Conservation (phyloP, 2,113 vertebrate species). For the Euleptes europaea region DNA sequence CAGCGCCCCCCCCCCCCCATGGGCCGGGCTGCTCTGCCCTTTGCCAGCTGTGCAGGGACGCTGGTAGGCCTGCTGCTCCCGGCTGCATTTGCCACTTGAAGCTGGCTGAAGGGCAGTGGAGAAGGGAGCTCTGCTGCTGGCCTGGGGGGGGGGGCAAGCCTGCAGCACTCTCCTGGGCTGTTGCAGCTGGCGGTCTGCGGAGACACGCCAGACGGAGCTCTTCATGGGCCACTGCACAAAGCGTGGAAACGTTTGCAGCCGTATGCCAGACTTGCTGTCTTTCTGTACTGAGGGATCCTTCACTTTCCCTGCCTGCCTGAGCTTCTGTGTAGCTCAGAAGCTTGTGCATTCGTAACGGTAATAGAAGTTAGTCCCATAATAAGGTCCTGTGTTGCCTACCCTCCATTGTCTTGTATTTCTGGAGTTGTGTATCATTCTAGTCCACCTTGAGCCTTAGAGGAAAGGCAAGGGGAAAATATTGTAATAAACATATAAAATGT, state of each 20-base stretch:
- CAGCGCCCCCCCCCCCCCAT: neutral
- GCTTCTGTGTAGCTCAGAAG: neutral
- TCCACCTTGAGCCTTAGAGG: too few relatives aligned
- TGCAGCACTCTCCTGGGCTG: neutral
- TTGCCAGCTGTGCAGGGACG: rapidly evolving
- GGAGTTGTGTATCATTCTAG: neutral
- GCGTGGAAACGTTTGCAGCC: neutral
- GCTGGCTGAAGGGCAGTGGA: neutral
- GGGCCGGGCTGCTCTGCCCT: rapidly evolving
- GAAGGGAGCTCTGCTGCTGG: neutral
- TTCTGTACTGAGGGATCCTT: too few relatives aligned
- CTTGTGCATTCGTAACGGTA: neutral
- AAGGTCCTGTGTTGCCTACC: rapidly evolving
- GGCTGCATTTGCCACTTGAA: neutral
- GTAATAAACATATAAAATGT: too few relatives aligned
- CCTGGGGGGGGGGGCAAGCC: neutral
- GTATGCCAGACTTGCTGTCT: neutral
- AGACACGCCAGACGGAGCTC: too few relatives aligned
- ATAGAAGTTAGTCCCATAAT: too few relatives aligned
- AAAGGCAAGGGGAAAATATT: too few relatives aligned
- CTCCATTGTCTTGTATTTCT: neutral
- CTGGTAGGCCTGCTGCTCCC: rapidly evolving
- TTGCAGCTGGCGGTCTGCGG: too few relatives aligned
- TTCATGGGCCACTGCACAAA: neutral
- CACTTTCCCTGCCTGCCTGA: neutral